Conservation (phyloP, 2,888 invertebrate genomes). For the Dicycla oo region DNA sequence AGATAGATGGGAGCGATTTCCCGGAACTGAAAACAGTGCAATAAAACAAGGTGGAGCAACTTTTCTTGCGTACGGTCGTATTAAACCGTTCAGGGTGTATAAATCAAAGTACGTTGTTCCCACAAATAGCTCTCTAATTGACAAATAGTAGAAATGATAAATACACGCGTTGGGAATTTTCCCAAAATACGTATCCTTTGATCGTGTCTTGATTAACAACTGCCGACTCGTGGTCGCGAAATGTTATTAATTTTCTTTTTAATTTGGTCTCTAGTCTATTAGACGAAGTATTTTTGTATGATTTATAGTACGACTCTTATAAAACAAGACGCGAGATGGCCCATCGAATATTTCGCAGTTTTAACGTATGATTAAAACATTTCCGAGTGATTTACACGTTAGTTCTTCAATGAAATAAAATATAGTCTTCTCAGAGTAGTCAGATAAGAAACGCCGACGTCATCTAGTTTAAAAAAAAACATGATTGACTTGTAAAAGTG, state of each 20-base stretch:
- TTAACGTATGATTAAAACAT: constrained; percentile 66
- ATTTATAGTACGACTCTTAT: constrained; percentile 75
- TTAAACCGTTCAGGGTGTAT: constrained; percentile 77
- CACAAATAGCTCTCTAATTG: constrained; percentile 89
- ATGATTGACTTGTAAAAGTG: too few species aligned
- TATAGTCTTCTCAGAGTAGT: too few species aligned
- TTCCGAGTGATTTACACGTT: constrained; percentile 65
- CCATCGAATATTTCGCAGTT: constrained; percentile 69
- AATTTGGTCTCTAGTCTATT: constrained; percentile 82
- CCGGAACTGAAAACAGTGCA: constrained; percentile 60
- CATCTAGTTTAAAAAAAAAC: too few species aligned
- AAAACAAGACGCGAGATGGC: constrained; percentile 71
- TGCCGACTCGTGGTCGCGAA: constrained; percentile 81
- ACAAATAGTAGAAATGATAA: constrained; percentile 90
- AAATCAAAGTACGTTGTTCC: constrained; percentile 87
- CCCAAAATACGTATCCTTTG: constrained; percentile 87
- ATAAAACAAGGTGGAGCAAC: constrained; percentile 65
- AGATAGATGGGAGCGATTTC: constrained; percentile 61
- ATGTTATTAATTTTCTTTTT: constrained; percentile 89
- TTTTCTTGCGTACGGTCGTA: constrained; percentile 58
- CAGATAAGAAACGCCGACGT: too few species aligned
- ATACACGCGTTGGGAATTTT: constrained; percentile 86
- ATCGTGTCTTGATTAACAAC: constrained; percentile 88
- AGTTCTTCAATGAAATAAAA: constrained; percentile 60
- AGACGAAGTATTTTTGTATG: constrained; percentile 78